These are phyloP conservation scores for Ceratina japonica DNA, from an alignment of 1,140 invertebrate genomes.

Conservation along the genomic window DNA sequence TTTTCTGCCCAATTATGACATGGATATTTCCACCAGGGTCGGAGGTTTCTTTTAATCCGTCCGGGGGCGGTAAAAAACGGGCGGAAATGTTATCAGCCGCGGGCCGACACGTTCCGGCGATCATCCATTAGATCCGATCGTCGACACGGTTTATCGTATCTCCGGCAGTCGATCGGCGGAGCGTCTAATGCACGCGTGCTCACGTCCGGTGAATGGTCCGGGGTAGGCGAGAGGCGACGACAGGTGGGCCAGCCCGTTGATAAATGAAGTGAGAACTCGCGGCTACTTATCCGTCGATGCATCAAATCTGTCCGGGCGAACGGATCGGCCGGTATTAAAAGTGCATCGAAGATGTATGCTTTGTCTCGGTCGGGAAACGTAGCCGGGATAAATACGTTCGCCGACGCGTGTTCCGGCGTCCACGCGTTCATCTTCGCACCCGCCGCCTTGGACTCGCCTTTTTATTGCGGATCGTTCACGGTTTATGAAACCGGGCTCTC, in stretches of 20 bases:
- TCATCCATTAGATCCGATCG: slow-evolving; percentile 61
- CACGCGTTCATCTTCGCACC: background rate
- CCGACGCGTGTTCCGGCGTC: too few relatives aligned
- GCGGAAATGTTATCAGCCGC: slow-evolving; percentile 51
- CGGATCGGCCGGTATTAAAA: slow-evolving; percentile 57
- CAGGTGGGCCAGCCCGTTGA: slow-evolving; percentile 67
- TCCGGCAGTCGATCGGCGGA: slow-evolving; percentile 22
- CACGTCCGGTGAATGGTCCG: slow-evolving; percentile 23
- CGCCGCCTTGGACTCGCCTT: background rate
- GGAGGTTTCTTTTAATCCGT: slow-evolving; percentile 37
- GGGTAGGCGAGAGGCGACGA: slow-evolving; percentile 55
- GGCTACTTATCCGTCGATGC: slow-evolving; percentile 71
- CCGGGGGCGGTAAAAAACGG: slow-evolving; percentile 47
- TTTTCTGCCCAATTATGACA: too few relatives aligned
- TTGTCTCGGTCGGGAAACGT: slow-evolving; percentile 35
- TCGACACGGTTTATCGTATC: slow-evolving; percentile 28
- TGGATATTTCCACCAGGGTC: too few relatives aligned
- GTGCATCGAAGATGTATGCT: slow-evolving; percentile 43
- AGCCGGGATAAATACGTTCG: slow-evolving; percentile 2
- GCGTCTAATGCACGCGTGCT: slow-evolving; percentile 56
- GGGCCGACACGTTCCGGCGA: slow-evolving; percentile 40
- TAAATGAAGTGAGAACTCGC: slow-evolving; percentile 73
- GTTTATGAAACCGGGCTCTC: background rate
- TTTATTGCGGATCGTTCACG: background rate
- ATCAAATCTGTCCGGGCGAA: slow-evolving; percentile 70